Percentiles rank a stretch among this genome's conserved stretches.
Evolutionary conservation across 2,113 vertebrate genomes (phyloP).

Genomic region (Ivindomyrus marchei): DNA sequence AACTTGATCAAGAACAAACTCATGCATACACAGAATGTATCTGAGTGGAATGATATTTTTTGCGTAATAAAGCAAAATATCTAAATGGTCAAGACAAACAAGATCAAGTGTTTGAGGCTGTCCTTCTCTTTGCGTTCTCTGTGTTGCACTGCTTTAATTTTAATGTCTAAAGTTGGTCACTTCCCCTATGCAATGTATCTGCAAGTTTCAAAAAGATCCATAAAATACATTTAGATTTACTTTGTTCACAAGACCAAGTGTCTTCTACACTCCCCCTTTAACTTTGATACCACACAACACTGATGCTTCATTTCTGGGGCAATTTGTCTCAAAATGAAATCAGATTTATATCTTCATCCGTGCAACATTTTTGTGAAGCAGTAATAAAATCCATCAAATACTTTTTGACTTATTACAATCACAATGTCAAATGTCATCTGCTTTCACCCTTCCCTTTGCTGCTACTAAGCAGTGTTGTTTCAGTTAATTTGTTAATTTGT

Average conservation of each 20-base stretch:
- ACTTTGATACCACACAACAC: not conserved
- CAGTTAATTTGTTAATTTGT: not conserved
- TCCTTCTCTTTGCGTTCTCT: not conserved
- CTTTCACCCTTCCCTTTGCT: not conserved
- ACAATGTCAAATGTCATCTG: not conserved
- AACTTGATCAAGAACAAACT: slow-evolving; percentile 13
- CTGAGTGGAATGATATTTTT: not conserved
- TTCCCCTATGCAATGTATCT: not conserved
- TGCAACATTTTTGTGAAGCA: not conserved
- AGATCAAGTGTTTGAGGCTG: not conserved
- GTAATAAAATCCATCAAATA: not conserved
- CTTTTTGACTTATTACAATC: not conserved
- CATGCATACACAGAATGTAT: not conserved
- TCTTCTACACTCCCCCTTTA: not conserved
- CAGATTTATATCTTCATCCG: not conserved
- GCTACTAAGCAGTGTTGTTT: not conserved
- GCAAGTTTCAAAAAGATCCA: not conserved
- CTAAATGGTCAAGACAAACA: not conserved
- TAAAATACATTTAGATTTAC: not conserved
- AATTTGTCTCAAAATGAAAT: not conserved
- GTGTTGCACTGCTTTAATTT: not conserved
- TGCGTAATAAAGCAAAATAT: not conserved
- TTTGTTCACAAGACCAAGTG: not conserved
- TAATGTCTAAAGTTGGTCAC: not conserved
- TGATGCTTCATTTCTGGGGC: not conserved